Evolutionary conservation across 1,140 invertebrate genomes (phyloP).

Genomic region (Gryllus bimaculatus): DNA sequence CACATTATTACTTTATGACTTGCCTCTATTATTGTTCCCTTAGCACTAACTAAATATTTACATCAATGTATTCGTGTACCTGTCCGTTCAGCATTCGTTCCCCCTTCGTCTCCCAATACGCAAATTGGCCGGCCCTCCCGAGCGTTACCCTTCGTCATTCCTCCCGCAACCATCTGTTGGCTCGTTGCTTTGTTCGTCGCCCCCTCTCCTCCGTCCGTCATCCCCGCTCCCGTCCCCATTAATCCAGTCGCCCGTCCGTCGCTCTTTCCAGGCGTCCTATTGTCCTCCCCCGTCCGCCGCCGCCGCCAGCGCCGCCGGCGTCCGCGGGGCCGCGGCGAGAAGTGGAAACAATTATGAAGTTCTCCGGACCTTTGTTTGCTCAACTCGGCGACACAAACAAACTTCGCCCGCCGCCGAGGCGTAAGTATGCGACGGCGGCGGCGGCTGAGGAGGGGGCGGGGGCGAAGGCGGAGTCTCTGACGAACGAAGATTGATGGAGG

Average conservation of each 20-base stretch:
- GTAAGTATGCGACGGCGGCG: background rate
- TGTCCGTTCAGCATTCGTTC: too few relatives aligned
- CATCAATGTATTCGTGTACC: too few relatives aligned
- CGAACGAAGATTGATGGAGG: slow-evolving; percentile 3
- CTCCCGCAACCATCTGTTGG: background rate
- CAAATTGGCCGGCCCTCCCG: background rate
- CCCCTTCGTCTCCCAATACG: background rate
- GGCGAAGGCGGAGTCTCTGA: background rate
- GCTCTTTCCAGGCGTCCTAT: too few relatives aligned
- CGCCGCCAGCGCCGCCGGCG: too few relatives aligned
- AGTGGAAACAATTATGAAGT: slow-evolving; percentile 5
- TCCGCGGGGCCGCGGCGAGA: background rate
- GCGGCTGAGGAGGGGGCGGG: background rate
- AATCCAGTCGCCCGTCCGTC: too few relatives aligned
- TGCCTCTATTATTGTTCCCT: too few relatives aligned
- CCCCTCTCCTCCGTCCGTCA: background rate
- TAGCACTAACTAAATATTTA: too few relatives aligned
- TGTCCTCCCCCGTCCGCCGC: background rate
- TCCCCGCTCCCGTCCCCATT: background rate
- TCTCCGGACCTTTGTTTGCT: background rate
- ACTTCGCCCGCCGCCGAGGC: background rate
- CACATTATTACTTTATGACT: too few relatives aligned
- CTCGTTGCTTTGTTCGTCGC: background rate
- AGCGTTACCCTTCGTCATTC: background rate
- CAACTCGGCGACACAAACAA: background rate